Base-by-base conservation (phyloP, 2,113 vertebrate genomes). In the Labeo catla region DNA sequence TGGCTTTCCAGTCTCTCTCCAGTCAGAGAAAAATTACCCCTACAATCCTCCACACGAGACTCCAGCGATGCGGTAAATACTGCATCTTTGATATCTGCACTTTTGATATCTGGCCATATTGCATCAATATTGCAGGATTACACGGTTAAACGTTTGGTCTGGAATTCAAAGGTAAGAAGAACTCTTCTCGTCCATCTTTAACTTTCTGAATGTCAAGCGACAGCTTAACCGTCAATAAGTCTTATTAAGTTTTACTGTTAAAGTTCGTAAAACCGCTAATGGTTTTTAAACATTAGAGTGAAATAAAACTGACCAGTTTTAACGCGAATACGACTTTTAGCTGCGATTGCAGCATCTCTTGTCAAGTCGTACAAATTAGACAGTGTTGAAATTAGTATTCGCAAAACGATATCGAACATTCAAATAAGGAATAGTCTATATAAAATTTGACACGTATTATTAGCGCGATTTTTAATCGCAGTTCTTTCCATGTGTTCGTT, bases 121-220 rank as follows among this genome's bases (percentile, higher is more conserved):
- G 28, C 50, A 57, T 59, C 4, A 59, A n/a, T 59, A 57, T 45
- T 36, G 50, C 19, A 52, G 28, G 65, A 82, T 82, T 82, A 82
- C 6, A 57, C 36, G 7, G 34, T 73, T 10, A 43, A 54, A 19
- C 68, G 6, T 15, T 28, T n/a, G 19, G 50, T 43, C 50, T 43
- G 82, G 66, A 74, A 68, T 82, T 54, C 70, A 54, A 84, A 84
- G 82, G 82, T 84, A 73, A 84, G 82, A 23, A 21, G n/a, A 73
- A 84, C 66, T 74, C 43, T 54, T 54, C 28, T 72, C 4, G n/a
- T 54, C 28, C 15, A 7, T 6, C 5, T 52, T 68, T 70, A 49
- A 82, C 23, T 52, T 52, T 82, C n/a, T 19, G 6, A 19, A 68
- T 52, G 9, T 81, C n/a, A 50, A 66, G 45, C 43, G 4, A 52